Base-by-base conservation (phyloP, 53 echinoderm and acorn worm genomes). In the Crossaster papposus region DNA sequence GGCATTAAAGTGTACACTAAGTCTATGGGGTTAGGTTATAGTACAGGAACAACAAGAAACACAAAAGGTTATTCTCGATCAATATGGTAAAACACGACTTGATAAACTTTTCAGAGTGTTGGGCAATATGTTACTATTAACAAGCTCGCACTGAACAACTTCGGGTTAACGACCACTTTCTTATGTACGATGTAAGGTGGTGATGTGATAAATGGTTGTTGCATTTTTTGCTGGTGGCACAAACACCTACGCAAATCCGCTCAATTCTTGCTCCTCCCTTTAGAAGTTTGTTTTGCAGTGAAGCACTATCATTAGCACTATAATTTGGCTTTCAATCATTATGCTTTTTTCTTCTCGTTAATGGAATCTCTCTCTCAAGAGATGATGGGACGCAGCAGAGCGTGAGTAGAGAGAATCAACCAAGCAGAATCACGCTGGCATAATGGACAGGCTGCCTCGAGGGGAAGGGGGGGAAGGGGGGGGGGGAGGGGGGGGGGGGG, bases 241-340 rank as follows among this genome's bases (percentile, higher is more conserved):
- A 68, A 26, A 68, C 68, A 26, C 68, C 68, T 28, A 68, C 28
- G 68, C 68, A 68, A 24, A 5, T 23, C 11, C 4, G 10, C 36
- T 14, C 34, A 32, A 3, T 74, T 74, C 36, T 35, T 35, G 14
- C 17, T 36, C 36, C 34, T n/a, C n/a, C n/a, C n/a, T n/a, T n/a
- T 81, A 18, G 55, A 33, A 63, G 32, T 6, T 55, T 81, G 18
- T 81, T 51, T 81, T 54, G 62, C 55, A 81, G 81, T 20, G 52
- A 62, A 81, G 81, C 35, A 62, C 55, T 81, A 81, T 81, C 81
- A 81, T 81, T 73, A 63, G 82, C 82, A 68, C 36, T 82, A 31
- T 82, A 82, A 82, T 82, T 68, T 82, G 70, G 64, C 82, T 82
- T 68, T 82, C 82, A 82, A 82, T 82, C 82, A 82, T 82, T 44